These are phyloP conservation scores for Turnix velox DNA, from an alignment of 2,113 vertebrate species.

Conservation along the genomic window DNA sequence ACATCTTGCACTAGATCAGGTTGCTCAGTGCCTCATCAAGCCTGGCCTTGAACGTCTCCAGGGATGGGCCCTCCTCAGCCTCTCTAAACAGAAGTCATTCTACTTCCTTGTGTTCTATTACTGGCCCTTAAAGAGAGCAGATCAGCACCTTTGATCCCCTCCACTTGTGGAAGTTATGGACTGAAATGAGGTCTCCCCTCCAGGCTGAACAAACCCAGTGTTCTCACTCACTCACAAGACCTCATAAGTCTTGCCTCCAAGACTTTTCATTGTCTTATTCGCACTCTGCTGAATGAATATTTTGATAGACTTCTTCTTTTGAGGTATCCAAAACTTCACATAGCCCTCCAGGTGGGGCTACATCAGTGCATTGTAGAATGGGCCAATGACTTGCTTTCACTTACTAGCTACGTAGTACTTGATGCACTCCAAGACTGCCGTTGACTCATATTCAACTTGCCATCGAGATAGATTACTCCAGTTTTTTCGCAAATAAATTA, in stretches of 20 bases:
- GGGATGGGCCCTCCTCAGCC: too few relatives aligned
- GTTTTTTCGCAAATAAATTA: neutral
- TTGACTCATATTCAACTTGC: neutral
- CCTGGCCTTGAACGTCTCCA: too few relatives aligned
- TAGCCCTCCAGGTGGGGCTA: accelerated
- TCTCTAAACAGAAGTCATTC: too few relatives aligned
- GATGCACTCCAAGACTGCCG: neutral
- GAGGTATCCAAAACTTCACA: neutral
- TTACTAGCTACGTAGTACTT: accelerated
- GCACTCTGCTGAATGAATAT: neutral
- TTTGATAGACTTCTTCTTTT: neutral
- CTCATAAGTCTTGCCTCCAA: neutral
- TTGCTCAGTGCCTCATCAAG: too few relatives aligned
- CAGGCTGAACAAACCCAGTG: neutral
- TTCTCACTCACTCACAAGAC: accelerated
- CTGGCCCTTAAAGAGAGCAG: neutral
- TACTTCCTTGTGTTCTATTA: accelerated
- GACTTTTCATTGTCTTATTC: neutral
- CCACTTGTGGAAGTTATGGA: neutral
- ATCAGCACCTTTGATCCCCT: neutral
- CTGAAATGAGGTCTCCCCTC: accelerated
- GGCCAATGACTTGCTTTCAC: accelerated
- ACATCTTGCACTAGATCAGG: too few relatives aligned
- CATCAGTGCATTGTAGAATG: accelerated
- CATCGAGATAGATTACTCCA: neutral